Evolutionary conservation across 2,113 vertebrate genomes (phyloP).

Genomic region (Psilopsiagon aurifrons): DNA sequence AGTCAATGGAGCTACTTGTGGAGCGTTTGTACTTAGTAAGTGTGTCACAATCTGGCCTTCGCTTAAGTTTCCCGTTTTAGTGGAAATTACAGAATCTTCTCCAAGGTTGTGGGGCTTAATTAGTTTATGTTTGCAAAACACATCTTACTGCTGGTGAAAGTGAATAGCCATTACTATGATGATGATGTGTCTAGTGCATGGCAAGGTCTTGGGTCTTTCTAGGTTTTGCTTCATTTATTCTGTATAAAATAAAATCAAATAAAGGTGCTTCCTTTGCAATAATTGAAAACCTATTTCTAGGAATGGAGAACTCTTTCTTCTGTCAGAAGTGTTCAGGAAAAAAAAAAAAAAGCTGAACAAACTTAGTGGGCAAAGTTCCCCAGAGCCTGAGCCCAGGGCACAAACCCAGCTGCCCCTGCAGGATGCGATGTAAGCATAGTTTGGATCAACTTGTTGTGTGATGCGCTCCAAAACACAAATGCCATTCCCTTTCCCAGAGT

Average conservation of each 20-base stretch:
- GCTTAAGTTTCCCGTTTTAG: constrained; percentile 35
- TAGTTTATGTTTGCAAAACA: constrained; percentile 69
- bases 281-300: constrained; percentile 17
- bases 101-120: constrained; percentile 63
- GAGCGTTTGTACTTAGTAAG: constrained; percentile 52
- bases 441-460: neutral
- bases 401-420: neutral
- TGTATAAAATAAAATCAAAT: neutral
- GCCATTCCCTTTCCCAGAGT: neutral
- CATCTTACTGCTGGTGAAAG: constrained; percentile 50
- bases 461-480: neutral
- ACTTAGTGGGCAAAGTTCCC: neutral
- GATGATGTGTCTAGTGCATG: constrained; percentile 46
- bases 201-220: constrained; percentile 46
- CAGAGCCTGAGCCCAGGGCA: neutral
- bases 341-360: neutral
- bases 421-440: neutral
- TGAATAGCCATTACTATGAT: constrained; percentile 47
- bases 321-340: neutral
- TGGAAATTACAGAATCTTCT: constrained; percentile 65
- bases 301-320: neutral
- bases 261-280: constrained; percentile 5
- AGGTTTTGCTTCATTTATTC: constrained; percentile 48
- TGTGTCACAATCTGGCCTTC: constrained; percentile 70
- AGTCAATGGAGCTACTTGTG: constrained; percentile 67